Evolutionary conservation across 2,797 vertebrate species (phyloP), one percentile per base, ranked within the genome.

Genomic region (Craterocephalus amniculus): DNA sequence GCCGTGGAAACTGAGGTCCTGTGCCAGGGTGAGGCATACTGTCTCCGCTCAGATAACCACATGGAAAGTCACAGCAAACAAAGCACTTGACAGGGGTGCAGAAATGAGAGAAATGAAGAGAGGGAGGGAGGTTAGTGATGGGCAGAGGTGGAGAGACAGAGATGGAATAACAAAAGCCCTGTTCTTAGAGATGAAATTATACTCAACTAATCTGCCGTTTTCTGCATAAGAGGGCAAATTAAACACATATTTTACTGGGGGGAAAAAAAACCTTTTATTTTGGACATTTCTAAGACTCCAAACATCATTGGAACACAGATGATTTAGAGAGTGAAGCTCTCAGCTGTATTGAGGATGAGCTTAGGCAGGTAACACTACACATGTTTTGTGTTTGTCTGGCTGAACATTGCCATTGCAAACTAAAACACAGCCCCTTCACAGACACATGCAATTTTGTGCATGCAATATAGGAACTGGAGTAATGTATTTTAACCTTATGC

Each of bases 1-100:
- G 97, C 96, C 95, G 95, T 96, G 95, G 96, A 97, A 96, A 97
- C 96, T 94, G 91, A 93, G 92, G 95, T 93, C 94, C 94, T 94
- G 93, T 95, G 95, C 94, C 94, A 95, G 95, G 94, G 95, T 89
- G 93, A 94, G 95, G 95, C 95, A 95, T 94, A 95, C 95, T 96
- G 91, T 93, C 94, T 94, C 89, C 89, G 92, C 94, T 93, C 89
- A 93, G 94, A 92, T 94, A 95, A 94, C 91, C 93, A 81, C 92
- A 94, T 87, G 92, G 92, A 92, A 94, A 92, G 92, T 91, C 93
- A 95, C 91, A 87, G 91, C 93, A 95, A 95, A 94, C 94, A 95
- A 95, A 93, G 83, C 84, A 78, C 88, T 93, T 91, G 92, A 92
- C 89, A 91, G 91, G 91, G 91, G 89, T 85, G 91, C 83, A 88